A percentile compares a stretch with the other conserved stretches of the same genome.
These are phyloP conservation scores for Talpa occidentalis DNA, from an alignment of 2,113 vertebrate species.

Conservation along the genomic window DNA sequence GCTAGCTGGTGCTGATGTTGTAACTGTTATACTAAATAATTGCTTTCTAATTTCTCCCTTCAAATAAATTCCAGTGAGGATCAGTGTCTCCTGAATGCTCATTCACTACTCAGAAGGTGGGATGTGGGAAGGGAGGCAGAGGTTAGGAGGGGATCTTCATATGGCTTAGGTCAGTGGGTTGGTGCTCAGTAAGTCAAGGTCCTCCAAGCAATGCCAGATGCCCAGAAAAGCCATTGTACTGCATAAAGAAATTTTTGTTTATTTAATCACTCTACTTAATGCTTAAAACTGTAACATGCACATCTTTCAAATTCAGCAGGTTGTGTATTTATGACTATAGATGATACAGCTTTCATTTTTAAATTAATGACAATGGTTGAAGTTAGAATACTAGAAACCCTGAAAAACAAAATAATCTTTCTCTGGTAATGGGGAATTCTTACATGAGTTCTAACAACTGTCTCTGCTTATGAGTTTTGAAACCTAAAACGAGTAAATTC, in stretches of 20 bases:
- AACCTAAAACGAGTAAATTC: constrained; percentile 52
- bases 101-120: background rate
- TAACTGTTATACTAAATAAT: constrained; percentile 25
- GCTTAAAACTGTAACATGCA: background rate
- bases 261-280: background rate
- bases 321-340: background rate
- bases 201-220: background rate
- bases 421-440: constrained; percentile 27
- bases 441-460: background rate
- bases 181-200: background rate
- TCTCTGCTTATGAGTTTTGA: constrained; percentile 47
- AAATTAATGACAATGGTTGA: constrained; percentile 34
- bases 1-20: background rate
- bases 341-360: constrained; percentile 20
- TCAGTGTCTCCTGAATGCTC: background rate
- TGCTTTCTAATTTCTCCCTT: background rate
- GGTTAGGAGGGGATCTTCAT: background rate
- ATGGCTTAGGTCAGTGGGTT: background rate
- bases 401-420: background rate
- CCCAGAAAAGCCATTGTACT: background rate
- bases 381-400: background rate
- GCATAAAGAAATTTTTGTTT: background rate
- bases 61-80: background rate
- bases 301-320: constrained; percentile 22
- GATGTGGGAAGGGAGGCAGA: background rate